phyloP scores from a whole-genome alignment of 2,888 invertebrate genomes.

The Himalopsyche tibetana region DNA sequence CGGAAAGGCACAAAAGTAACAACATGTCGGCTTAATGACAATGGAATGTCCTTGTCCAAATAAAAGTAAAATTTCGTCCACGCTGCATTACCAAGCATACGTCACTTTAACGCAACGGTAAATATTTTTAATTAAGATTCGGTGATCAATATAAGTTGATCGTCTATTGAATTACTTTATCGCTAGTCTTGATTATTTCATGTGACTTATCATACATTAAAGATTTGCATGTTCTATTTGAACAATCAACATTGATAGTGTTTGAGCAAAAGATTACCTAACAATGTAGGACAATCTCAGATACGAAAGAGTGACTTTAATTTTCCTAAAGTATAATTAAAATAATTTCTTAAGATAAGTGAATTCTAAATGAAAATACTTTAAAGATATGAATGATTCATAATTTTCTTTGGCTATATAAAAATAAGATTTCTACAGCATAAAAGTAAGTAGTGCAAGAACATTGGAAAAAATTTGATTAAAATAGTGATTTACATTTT shows the following conservation, averaged over 20 bases:
- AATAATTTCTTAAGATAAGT: conserved; percentile 38
- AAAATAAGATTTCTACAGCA: conserved; percentile 33
- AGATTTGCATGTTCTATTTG: too few relatives aligned
- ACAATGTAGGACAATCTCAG: neutral
- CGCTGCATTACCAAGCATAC: too few relatives aligned
- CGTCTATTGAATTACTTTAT: too few relatives aligned
- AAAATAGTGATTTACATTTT: conserved; percentile 43
- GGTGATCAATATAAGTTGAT: too few relatives aligned
- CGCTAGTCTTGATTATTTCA: too few relatives aligned
- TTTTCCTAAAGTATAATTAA: conserved; percentile 32
- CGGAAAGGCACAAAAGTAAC: too few relatives aligned
- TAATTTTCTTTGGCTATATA: conserved; percentile 43
- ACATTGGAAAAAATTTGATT: conserved; percentile 16
- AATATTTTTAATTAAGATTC: too few relatives aligned
- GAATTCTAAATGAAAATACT: neutral
- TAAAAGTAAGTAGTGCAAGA: conserved; percentile 38
- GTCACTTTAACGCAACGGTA: too few relatives aligned
- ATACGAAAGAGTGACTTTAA: neutral
- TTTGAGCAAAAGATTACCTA: conserved; percentile 27
- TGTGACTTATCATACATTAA: too few relatives aligned
- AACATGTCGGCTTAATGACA: too few relatives aligned
- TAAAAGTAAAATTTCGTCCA: too few relatives aligned
- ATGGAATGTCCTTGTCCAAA: too few relatives aligned
- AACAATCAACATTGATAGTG: neutral
- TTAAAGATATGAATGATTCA: conserved; percentile 27